Conservation (phyloP, 92 coral and sea anemone genomes). For the Epizoanthus illoricatus region DNA sequence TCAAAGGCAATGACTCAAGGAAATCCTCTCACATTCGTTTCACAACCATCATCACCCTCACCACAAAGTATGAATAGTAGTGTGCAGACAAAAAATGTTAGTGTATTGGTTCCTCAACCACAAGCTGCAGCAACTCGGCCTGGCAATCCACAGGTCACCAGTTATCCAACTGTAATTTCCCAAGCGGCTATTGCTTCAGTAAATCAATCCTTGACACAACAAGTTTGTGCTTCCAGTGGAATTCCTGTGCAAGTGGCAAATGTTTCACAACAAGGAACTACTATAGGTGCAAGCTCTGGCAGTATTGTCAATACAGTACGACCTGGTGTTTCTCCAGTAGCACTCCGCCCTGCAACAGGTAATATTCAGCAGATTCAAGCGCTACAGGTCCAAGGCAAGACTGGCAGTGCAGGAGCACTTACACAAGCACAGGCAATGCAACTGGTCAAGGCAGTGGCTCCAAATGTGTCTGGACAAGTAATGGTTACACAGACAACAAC, state of each 20-base stretch:
- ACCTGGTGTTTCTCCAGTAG: slow-evolving; percentile 21
- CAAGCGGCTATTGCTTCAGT: neutral
- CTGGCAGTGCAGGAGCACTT: neutral
- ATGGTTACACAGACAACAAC: slow-evolving; percentile 17
- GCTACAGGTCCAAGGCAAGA: slow-evolving; percentile 7
- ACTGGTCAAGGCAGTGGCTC: slow-evolving; percentile 31
- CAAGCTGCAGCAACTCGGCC: slow-evolving; percentile 10
- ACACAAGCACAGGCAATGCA: slow-evolving; percentile 36
- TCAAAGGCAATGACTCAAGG: slow-evolving; percentile 4
- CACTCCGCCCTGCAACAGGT: neutral
- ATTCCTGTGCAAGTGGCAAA: slow-evolving; percentile 2
- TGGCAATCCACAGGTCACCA: neutral
- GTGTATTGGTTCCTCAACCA: neutral
- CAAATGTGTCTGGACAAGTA: slow-evolving; percentile 31
- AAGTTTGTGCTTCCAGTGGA: slow-evolving; percentile 2
- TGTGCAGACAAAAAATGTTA: neutral
- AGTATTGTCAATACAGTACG: neutral
- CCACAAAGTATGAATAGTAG: neutral
- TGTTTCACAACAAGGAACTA: neutral
- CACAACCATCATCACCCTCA: slow-evolving; percentile 7
- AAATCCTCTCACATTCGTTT: slow-evolving; percentile 1
- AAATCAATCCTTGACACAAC: slow-evolving; percentile 11
- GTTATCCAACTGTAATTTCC: slow-evolving; percentile 6
- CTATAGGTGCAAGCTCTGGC: slow-evolving; percentile 17
- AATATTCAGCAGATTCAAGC: neutral